These are phyloP conservation scores for Rotaria socialis DNA, from an alignment of 2,888 invertebrate genomes.

Conservation along the genomic window DNA sequence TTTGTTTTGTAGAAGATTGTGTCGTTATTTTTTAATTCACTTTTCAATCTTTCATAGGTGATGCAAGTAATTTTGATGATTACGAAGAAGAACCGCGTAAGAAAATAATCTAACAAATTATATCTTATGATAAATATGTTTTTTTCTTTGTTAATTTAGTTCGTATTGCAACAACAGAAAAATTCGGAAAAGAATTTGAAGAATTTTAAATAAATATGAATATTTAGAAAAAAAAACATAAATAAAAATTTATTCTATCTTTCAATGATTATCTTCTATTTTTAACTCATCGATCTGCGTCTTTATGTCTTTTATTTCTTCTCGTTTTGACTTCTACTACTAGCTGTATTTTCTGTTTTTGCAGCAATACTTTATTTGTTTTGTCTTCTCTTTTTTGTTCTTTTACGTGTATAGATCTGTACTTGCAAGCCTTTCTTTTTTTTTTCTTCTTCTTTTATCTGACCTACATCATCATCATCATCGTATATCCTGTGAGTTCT, in stretches of 20 bases:
- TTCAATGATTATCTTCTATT: neutral
- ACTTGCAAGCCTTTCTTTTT: neutral
- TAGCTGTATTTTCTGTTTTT: constrained; percentile 1
- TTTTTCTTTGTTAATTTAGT: neutral
- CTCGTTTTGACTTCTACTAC: neutral
- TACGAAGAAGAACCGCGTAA: constrained; percentile 87
- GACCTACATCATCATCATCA: neutral
- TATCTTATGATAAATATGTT: neutral
- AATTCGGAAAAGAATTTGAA: constrained; percentile 46
- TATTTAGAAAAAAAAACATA: neutral
- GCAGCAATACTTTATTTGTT: neutral
- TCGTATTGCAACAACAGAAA: constrained; percentile 42
- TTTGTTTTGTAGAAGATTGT: neutral
- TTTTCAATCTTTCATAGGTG: constrained; percentile 65
- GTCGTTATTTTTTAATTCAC: neutral
- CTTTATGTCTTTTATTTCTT: neutral
- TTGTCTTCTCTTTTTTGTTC: neutral
- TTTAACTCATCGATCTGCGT: neutral
- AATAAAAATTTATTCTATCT: neutral
- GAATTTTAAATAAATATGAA: constrained; percentile 38
- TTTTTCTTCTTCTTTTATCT: neutral
- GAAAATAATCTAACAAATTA: neutral
- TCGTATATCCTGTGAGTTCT: constrained; percentile 8
- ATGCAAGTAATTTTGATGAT: constrained; percentile 99
- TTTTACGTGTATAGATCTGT: neutral